Evolutionary conservation across 2,888 invertebrate genomes (phyloP).

Genomic region (Hirtodrosophila confusa): DNA sequence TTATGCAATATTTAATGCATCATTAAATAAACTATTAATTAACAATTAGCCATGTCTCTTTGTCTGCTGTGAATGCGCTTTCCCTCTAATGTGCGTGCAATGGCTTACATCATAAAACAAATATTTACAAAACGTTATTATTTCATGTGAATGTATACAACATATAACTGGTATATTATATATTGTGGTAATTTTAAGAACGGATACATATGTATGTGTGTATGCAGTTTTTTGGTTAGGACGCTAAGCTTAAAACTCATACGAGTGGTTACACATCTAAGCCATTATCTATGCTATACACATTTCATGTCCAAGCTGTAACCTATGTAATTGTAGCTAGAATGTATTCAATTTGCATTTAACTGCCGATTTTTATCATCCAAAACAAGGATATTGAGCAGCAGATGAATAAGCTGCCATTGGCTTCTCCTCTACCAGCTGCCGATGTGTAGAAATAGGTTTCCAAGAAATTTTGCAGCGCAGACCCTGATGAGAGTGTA

Average conservation of each 20-base stretch:
- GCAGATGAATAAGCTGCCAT: conserved; percentile 22
- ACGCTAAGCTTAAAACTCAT: conserved; percentile 39
- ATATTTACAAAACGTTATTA: conserved; percentile 61
- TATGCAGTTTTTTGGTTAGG: conserved; percentile 5
- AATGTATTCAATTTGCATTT: conserved; percentile 48
- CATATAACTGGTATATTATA: conserved; percentile 8
- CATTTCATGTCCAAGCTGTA: conserved; percentile 49
- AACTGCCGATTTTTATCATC: conserved; percentile 49
- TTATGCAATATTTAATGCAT: conserved; percentile 71
- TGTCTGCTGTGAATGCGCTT: conserved; percentile 13
- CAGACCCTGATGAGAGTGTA: conserved; percentile 81
- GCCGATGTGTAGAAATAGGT: conserved; percentile 78
- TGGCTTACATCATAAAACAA: conserved; percentile 61
- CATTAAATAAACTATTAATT: conserved; percentile 75
- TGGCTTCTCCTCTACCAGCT: conserved; percentile 26
- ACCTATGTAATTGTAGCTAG: conserved; percentile 39
- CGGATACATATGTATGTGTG: conserved; percentile 14
- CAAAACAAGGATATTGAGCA: conserved; percentile 43
- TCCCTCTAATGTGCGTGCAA: conserved; percentile 29
- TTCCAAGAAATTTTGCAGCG: conserved; percentile 81
- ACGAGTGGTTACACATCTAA: conserved; percentile 32
- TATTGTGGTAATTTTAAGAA: conserved; percentile 19
- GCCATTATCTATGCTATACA: conserved; percentile 59
- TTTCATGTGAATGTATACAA: conserved; percentile 36
- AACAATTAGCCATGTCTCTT: conserved; percentile 61